These are phyloP conservation scores for Anoplolepis gracilipes DNA, from an alignment of 1,140 invertebrate species.

Conservation along the genomic window DNA sequence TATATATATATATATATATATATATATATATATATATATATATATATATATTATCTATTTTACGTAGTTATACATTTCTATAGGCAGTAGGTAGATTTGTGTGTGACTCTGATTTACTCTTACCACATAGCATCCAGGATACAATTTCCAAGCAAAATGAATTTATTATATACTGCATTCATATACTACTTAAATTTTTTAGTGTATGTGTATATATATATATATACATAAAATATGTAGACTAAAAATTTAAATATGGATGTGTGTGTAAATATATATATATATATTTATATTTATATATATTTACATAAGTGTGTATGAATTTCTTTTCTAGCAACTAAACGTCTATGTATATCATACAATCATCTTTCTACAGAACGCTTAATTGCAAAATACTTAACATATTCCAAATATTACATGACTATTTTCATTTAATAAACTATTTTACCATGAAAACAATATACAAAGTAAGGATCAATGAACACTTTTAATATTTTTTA, in stretches of 20 bases:
- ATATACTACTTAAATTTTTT: background rate
- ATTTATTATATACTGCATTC: background rate
- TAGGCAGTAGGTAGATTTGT: constrained; percentile 53
- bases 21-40: no score
- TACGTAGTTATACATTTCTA: constrained; percentile 48
- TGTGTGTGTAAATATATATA: no score
- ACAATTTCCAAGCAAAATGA: constrained; percentile 4
- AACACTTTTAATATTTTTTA: constrained; percentile 63
- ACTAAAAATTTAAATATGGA: no score
- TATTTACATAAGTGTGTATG: background rate
- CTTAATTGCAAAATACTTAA: background rate
- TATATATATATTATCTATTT: constrained; percentile 12
- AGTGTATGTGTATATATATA: no score
- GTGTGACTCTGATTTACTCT: constrained; percentile 5
- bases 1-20: no score
- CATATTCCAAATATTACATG: constrained; percentile 14
- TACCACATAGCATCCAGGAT: background rate
- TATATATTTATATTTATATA: background rate
- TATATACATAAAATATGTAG: no score
- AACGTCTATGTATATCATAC: background rate
- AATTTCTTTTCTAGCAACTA: background rate
- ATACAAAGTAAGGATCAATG: constrained; percentile 67
- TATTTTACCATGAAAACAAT: constrained; percentile 45
- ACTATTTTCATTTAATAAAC: constrained; percentile 24
- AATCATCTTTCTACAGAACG: background rate